These are phyloP conservation scores for Gouania willdenowi DNA, from an alignment of 2,797 vertebrate genomes.

Conservation along the genomic window DNA sequence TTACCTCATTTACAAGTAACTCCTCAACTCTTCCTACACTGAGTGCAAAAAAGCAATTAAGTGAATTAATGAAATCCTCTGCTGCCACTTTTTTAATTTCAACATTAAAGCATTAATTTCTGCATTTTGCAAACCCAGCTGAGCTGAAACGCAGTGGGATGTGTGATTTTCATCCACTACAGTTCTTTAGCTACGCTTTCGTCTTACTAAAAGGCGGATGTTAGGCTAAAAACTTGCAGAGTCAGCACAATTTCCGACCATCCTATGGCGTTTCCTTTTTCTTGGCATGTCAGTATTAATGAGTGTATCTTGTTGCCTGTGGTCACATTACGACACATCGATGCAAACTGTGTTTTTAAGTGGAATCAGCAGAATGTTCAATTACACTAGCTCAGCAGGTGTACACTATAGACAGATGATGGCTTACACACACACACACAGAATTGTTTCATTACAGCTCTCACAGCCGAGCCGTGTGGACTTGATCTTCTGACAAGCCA, in stretches of 20 bases:
- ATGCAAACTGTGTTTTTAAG: slow-evolving; percentile 10
- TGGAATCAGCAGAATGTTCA: slow-evolving; percentile 58
- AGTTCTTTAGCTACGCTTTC: slow-evolving; percentile 13
- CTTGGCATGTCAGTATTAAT: slow-evolving; percentile 7
- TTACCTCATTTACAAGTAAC: no score
- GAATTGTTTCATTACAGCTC: slow-evolving; percentile 54
- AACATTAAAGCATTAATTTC: no score
- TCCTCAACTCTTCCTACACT: no score
- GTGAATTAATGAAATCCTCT: no score
- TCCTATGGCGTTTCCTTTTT: slow-evolving; percentile 16
- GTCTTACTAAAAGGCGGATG: slow-evolving; percentile 28
- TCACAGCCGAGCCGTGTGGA: slow-evolving; percentile 40
- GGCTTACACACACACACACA: no score
- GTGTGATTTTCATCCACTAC: slow-evolving; percentile 19
- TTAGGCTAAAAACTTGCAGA: slow-evolving; percentile 17
- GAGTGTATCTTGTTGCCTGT: slow-evolving; percentile 28
- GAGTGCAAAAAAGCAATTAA: no score
- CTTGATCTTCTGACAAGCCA: slow-evolving; percentile 39
- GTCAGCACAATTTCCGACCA: slow-evolving; percentile 9
- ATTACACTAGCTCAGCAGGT: slow-evolving; percentile 54
- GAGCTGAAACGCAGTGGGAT: slow-evolving; percentile 10
- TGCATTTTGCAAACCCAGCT: slow-evolving; percentile 1
- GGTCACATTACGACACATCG: slow-evolving; percentile 15
- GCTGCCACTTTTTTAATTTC: background rate
- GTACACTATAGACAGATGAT: slow-evolving; percentile 18